phyloP scores from a whole-genome alignment of 2,113 vertebrate species.

The Vimba vimba region DNA sequence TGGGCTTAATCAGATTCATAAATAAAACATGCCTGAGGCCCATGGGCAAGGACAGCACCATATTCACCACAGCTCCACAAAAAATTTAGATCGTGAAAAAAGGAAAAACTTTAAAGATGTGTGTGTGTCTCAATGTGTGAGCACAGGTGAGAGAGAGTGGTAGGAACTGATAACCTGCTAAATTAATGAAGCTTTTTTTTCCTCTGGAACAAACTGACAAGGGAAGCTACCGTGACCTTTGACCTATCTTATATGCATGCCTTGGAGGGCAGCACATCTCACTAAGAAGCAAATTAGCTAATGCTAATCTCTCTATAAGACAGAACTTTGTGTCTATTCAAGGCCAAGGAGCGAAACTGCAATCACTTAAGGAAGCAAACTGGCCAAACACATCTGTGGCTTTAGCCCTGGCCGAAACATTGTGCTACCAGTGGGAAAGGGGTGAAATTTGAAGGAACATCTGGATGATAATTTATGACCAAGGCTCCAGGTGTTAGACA shows the following conservation, averaged over 20 bases:
- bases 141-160: neutral
- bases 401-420: neutral
- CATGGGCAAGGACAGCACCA: constrained; percentile 55
- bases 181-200: constrained; percentile 52
- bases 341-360: neutral
- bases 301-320: constrained; percentile 30
- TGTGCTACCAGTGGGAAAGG: neutral
- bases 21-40: constrained; percentile 69
- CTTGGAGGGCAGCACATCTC: neutral
- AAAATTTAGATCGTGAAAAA: neutral
- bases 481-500: constrained; percentile 7
- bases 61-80: constrained; percentile 48
- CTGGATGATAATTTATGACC: constrained; percentile 31
- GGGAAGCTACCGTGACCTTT: constrained; percentile 24
- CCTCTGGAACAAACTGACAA: constrained; percentile 28
- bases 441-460: neutral
- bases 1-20: constrained; percentile 74
- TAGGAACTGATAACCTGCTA: constrained; percentile 6
- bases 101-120: neutral
- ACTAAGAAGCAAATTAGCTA: constrained; percentile 23
- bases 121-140: neutral
- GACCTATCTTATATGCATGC: constrained; percentile 36
- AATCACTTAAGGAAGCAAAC: constrained; percentile 5
- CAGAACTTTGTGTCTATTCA: constrained; percentile 11
- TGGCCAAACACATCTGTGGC: constrained; percentile 7